Conservation (phyloP, 1,140 invertebrate species). For the Babylonia areolata region DNA sequence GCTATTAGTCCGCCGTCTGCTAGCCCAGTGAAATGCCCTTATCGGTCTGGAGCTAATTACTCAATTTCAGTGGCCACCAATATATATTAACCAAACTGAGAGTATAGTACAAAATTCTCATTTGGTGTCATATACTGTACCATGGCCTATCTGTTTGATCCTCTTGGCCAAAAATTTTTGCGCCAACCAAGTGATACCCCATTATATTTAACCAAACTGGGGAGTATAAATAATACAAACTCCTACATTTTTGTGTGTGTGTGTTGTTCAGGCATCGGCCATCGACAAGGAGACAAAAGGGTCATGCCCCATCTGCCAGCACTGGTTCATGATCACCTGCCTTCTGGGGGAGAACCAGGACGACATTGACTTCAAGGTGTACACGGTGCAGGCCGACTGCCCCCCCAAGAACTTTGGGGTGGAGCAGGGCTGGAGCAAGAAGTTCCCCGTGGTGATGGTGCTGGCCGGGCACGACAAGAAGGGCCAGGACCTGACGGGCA, state of each 20-base stretch:
- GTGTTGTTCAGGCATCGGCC: conserved; percentile 60
- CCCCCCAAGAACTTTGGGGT: conserved; percentile 68
- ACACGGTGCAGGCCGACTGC: conserved; percentile 68
- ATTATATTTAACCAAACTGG: too few relatives aligned
- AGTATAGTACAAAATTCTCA: too few relatives aligned
- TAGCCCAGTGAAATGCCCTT: too few relatives aligned
- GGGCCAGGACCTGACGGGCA: conserved; percentile 57
- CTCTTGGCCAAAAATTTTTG: too few relatives aligned
- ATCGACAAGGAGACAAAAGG: conserved; percentile 71
- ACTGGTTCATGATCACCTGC: conserved; percentile 74
- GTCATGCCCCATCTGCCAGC: conserved; percentile 72
- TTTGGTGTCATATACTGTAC: too few relatives aligned
- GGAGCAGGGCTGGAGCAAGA: conserved; percentile 65
- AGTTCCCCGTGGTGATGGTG: conserved; percentile 69
- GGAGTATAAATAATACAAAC: too few relatives aligned
- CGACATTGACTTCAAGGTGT: conserved; percentile 69
- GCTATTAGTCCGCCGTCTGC: too few relatives aligned
- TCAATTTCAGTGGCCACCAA: too few relatives aligned
- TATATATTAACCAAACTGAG: too few relatives aligned
- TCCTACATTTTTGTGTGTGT: neutral
- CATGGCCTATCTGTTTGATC: too few relatives aligned
- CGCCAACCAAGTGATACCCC: too few relatives aligned
- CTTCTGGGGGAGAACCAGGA: conserved; percentile 68
- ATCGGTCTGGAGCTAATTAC: too few relatives aligned
- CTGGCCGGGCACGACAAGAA: conserved; percentile 50